These are phyloP conservation scores for Drosophila bocqueti DNA, from an alignment of 1,140 invertebrate species.

Conservation along the genomic window DNA sequence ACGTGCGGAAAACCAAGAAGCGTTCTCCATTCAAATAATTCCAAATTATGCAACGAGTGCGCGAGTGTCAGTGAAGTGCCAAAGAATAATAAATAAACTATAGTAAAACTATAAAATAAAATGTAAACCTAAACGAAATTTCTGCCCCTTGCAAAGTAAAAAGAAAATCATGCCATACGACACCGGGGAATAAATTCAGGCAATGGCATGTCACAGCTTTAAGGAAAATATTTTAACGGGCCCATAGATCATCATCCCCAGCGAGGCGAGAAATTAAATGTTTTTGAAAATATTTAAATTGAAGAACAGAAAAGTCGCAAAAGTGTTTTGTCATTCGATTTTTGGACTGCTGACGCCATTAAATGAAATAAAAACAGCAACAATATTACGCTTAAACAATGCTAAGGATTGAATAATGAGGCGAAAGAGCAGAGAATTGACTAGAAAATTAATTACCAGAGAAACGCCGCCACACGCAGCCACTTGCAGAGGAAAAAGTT, in stretches of 20 bases:
- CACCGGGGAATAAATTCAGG: conserved; percentile 60
- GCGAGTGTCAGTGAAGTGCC: conserved; percentile 40
- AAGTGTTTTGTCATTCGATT: conserved; percentile 54
- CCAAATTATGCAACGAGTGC: conserved; percentile 49
- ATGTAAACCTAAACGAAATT: conserved; percentile 29
- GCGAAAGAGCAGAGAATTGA: conserved; percentile 32
- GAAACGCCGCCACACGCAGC: conserved; percentile 28
- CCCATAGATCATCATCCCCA: conserved; percentile 57
- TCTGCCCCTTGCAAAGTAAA: conserved; percentile 42
- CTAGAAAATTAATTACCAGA: conserved; percentile 48
- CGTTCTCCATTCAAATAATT: conserved; percentile 1
- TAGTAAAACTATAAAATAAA: not conserved
- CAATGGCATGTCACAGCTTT: conserved; percentile 52
- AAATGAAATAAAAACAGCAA: conserved; percentile 17
- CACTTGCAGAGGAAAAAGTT: conserved; percentile 25
- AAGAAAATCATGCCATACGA: conserved; percentile 25
- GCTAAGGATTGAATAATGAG: conserved; percentile 34
- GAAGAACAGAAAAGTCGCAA: conserved; percentile 11
- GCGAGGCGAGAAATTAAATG: conserved; percentile 41
- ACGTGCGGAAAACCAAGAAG: conserved; percentile 48
- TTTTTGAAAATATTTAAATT: conserved; percentile 25
- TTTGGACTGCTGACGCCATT: conserved; percentile 62
- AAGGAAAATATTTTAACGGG: conserved; percentile 52
- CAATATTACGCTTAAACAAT: conserved; percentile 31
- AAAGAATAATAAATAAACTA: not conserved